Evolutionary conservation across 2,888 invertebrate genomes (phyloP).

Genomic region (Lepidocyrtinus sp.): DNA sequence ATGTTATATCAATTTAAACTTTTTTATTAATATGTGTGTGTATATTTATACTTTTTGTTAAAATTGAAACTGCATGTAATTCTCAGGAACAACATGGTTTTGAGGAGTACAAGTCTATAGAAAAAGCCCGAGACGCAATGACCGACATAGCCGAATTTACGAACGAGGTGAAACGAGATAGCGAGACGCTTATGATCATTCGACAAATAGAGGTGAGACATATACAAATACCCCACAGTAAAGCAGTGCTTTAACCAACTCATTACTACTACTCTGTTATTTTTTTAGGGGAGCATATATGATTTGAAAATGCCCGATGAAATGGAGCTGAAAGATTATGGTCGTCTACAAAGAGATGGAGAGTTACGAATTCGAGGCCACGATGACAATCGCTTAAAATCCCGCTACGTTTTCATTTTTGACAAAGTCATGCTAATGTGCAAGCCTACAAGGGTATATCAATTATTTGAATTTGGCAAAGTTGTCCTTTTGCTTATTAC

Average conservation of each 20-base stretch:
- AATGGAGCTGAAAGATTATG: conserved; percentile 89
- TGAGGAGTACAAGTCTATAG: conserved; percentile 68
- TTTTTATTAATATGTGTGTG: too few species aligned
- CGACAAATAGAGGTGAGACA: conserved; percentile 86
- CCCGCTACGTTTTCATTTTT: conserved; percentile 94
- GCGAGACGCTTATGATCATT: conserved; percentile 91
- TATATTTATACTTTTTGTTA: not conserved
- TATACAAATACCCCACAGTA: too few species aligned
- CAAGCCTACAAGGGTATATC: conserved; percentile 85
- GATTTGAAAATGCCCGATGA: conserved; percentile 87
- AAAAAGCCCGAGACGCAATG: conserved; percentile 91
- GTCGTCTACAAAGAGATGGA: conserved; percentile 92
- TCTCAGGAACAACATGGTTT: conserved; percentile 66
- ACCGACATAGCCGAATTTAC: conserved; percentile 96
- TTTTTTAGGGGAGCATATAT: conserved; percentile 82
- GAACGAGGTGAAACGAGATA: conserved; percentile 97
- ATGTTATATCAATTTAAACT: conserved; percentile 70
- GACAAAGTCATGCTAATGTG: conserved; percentile 97
- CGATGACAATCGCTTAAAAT: conserved; percentile 87
- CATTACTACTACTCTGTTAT: too few species aligned
- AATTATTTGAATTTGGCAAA: too few species aligned
- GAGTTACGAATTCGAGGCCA: conserved; percentile 93
- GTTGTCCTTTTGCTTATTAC: too few species aligned
- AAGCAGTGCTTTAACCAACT: not conserved
- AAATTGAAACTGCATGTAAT: not conserved